Base-by-base conservation (phyloP, 1,140 invertebrate species). In the Lepidurus apus region DNA sequence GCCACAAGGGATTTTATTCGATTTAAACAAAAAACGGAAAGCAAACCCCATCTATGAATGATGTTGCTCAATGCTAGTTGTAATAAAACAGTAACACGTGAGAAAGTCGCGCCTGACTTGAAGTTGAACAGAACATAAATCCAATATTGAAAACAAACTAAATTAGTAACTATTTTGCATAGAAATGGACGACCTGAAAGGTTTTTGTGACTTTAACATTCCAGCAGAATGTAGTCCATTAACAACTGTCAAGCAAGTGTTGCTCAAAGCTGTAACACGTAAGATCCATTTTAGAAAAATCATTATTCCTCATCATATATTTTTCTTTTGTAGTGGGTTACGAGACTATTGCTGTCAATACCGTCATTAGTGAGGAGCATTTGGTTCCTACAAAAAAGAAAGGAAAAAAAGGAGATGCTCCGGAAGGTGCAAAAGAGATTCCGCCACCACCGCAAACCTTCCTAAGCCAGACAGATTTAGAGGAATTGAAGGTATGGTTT, bases 311-410 rank as follows among this genome's bases (percentile, higher is more conserved):
- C 74, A 7, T 77, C 13, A n/a, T 77, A 53, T 77, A 21, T 47
- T 9, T 47, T 17, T 77, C 42, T 5, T 44, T 17, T 77, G 17
- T 47, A 81, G 76, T 85, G 77, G 87, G 86, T 76, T 88, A 85
- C 76, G 82, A 82, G 79, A 86, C 85, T 8, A 80, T 87, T 24
- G 86, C 84, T 65, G 80, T 88, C 74, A 87, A 88, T 82, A 84
- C 84, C 78, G 82, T 82, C 74, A 43, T 87, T 34, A 84, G 87
- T 80, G 87, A 87, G 79, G 82, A 43, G 76, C 80, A 83, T 77
- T 84, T 87, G 77, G 82, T 84, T 43, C 79, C 75, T 21, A 84
- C 84, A 7, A 87, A 86, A 74, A 84, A 84, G 77, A 85, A 83
- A 74, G 86, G 86, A 42, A 87, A 85, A 45, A 79, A 79, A 43